These are phyloP conservation scores for Donacobius atricapilla DNA, from an alignment of 2,113 vertebrate genomes.

Conservation along the genomic window DNA sequence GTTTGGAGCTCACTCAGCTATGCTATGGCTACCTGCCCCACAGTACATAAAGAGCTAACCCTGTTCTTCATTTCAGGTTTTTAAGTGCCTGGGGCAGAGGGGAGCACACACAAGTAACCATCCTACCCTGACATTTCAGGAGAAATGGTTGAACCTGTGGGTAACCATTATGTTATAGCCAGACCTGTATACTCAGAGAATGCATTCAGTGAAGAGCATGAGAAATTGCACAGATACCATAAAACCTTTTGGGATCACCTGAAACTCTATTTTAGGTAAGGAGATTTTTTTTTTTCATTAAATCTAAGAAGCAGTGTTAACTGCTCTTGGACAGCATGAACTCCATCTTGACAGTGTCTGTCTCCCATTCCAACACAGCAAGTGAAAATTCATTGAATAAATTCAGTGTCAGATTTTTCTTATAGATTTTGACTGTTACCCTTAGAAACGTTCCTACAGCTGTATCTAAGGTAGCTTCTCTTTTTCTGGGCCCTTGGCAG, in stretches of 20 bases:
- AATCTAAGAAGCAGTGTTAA: background rate
- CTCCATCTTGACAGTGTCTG: background rate
- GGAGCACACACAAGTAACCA: background rate
- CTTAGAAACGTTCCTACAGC: background rate
- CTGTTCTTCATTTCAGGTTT: conserved; percentile 65
- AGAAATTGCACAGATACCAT: conserved; percentile 78
- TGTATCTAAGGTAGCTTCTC: background rate
- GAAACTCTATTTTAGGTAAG: conserved; percentile 84
- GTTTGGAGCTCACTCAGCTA: conserved; percentile 70
- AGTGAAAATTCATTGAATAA: background rate
- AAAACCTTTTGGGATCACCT: conserved; percentile 83
- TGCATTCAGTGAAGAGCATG: conserved; percentile 78
- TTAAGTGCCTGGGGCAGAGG: conserved; percentile 45
- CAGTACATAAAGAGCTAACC: conserved; percentile 60
- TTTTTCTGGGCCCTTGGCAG: background rate
- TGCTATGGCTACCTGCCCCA: background rate
- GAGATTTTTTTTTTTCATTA: background rate
- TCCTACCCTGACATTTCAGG: background rate
- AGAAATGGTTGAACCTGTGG: conserved; percentile 78
- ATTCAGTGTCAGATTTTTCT: background rate
- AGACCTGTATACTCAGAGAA: conserved; percentile 87
- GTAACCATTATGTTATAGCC: conserved; percentile 82
- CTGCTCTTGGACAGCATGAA: background rate
- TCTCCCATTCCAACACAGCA: background rate
- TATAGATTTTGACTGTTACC: background rate